phyloP scores from a whole-genome alignment of 92 coral and sea anemone genomes.

The Zoanthus solanderi region DNA sequence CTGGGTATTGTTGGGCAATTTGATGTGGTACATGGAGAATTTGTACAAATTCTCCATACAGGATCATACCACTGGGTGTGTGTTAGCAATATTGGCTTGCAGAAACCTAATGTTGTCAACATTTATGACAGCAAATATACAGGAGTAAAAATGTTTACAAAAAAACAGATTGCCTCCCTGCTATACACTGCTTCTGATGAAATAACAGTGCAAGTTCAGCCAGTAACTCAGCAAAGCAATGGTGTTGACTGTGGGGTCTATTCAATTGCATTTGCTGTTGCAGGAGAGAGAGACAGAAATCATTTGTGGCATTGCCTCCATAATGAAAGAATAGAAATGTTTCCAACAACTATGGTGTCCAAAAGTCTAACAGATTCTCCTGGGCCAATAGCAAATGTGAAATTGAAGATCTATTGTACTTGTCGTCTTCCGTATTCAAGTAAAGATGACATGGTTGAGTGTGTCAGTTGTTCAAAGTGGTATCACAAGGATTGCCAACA shows the following conservation, averaged over 20 bases:
- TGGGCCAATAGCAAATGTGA: too few species aligned
- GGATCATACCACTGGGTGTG: slow-evolving; percentile 45
- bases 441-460: background rate
- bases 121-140: slow-evolving; percentile 28
- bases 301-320: too few species aligned
- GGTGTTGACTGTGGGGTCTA: too few species aligned
- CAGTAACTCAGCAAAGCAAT: too few species aligned
- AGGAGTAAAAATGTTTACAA: background rate
- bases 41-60: slow-evolving; percentile 35
- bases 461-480: background rate
- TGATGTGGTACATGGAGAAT: background rate
- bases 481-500: background rate
- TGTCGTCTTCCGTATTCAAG: background rate
- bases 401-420: too few species aligned
- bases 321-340: too few species aligned
- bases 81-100: slow-evolving; percentile 9
- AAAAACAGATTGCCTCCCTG: background rate
- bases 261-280: too few species aligned
- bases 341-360: too few species aligned
- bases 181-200: too few species aligned
- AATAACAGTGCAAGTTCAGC: too few species aligned
- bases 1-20: background rate
- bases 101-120: background rate
- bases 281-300: background rate
- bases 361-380: too few species aligned